Base-by-base conservation (phyloP, 1,140 invertebrate species). In the Diabrotica undecimpunctata region DNA sequence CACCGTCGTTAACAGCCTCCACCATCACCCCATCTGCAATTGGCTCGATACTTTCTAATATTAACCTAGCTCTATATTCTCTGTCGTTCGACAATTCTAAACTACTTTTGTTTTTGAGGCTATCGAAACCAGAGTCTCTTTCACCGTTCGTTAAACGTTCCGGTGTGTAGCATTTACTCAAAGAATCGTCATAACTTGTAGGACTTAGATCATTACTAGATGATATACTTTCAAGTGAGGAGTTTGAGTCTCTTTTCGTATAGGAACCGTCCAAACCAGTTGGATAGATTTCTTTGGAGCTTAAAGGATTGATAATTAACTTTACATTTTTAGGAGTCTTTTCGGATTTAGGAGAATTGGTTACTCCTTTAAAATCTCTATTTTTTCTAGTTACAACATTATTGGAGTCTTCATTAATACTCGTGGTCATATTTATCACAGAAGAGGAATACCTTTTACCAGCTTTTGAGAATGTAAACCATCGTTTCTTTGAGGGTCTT, bases 261-360 rank as follows among this genome's bases (percentile, higher is more conserved):
- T 78, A 79, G 11, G 74, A 77, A 5, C 77, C 77, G 41, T 77
- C 72, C 7, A 78, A 36, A 8, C 76, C 75, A 36, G 72, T 66
- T 1, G 78, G 74, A 64, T 78, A 78, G 54, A 77, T 74, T 53
- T 79, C 78, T 63, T 78, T 79, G 7, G 68, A 73, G 62, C 77
- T 76, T 54, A 85, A 75, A 0, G 83, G 83, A 78, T 85, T 85
- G 4, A 85, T 81, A 39, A 83, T 82, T 37, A 83, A 63, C 11
- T 82, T 81, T 11, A 83, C 82, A 10, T 72, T 79, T 65, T 78
- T 77, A 11, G 62, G 46, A 14, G 64, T 66, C 56, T 70, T 68
- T 39, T 75, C 75, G 5, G 74, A 59, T 36, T 73, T 74, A 10
- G 73, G 70, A 6, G 70, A 72, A 12, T 66, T 67, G 11, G 74